Evolutionary conservation across 2,113 vertebrate species (phyloP).

Genomic region (Trinectes maculatus): DNA sequence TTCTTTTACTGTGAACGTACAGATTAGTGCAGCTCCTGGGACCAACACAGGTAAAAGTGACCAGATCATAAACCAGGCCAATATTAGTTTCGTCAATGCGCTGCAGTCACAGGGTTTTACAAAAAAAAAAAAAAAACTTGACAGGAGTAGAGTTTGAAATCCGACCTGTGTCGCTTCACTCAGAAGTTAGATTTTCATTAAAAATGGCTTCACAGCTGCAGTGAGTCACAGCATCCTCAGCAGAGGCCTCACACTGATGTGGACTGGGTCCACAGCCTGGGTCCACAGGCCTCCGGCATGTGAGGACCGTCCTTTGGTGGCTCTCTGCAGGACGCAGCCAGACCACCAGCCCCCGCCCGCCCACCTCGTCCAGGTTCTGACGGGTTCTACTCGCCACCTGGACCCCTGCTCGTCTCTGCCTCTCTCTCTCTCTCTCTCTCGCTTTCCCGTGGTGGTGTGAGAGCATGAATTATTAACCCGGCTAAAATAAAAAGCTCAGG

Average conservation of each 20-base stretch:
- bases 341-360: slow-evolving; percentile 56
- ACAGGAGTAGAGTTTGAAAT: too few species aligned
- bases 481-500: slow-evolving; percentile 84
- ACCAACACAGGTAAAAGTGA: neutral
- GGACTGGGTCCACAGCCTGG: slow-evolving; percentile 41
- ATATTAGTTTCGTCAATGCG: too few species aligned
- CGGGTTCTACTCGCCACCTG: slow-evolving; percentile 69
- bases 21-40: neutral
- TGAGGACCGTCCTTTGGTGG: too few species aligned
- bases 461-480: slow-evolving; percentile 84
- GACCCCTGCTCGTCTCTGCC: slow-evolving; percentile 68
- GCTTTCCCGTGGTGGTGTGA: slow-evolving; percentile 67
- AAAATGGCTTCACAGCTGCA: too few species aligned
- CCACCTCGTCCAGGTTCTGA: slow-evolving; percentile 73
- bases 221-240: too few species aligned
- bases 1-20: neutral
- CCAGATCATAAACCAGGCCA: too few species aligned
- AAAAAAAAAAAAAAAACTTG: too few species aligned
- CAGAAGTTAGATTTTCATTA: too few species aligned
- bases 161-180: too few species aligned
- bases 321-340: slow-evolving; percentile 56
- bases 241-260: slow-evolving; percentile 38
- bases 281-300: neutral
- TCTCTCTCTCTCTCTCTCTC: too few species aligned
- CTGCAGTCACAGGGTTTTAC: too few species aligned